Base-by-base conservation (phyloP, 2,113 vertebrate species). In the Coryphaenoides rupestris region DNA sequence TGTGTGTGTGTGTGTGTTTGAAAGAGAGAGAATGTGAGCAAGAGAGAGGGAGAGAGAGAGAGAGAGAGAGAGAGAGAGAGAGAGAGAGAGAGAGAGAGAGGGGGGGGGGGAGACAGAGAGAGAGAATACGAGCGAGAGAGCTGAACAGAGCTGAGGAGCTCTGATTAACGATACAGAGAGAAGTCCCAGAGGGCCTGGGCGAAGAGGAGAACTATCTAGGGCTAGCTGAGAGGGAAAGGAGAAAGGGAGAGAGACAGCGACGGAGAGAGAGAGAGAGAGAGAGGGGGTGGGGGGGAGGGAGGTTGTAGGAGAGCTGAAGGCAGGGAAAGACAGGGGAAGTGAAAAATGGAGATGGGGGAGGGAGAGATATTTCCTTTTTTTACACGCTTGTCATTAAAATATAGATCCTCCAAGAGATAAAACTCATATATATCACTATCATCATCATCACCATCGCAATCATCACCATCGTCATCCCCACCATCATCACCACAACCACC, bases 81-180 rank as follows among this genome's bases (percentile, higher is more conserved):
- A 53, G 17, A 52, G 46, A 77, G 73, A 76, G 66, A 78, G 74
- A 84, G 77, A 70, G 63, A 47, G 55, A 56, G 21, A 49, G 40
- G 50, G 63, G 26, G 55, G 16, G 55, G 19, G 60, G 52, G 65
- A 64, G 66, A 68, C 61, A 68, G 62, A 68, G 17, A 5, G 55
- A 68, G 66, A 73, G 69, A 76, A 53, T 63, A 77, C 26, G 57
- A 52, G 67, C 40, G 63, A 69, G 46, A 46, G 46, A 70, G 80
- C 83, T 74, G 84, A 84, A 84, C 82, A 82, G 87, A 84, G 86
- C 82, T 84, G 87, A 86, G 87, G 84, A 87, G 85, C 85, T 85
- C 85, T 87, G 87, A 89, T 89, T 89, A 89, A 89, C 84, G 85
- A 86, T 83, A 89, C 83, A 78, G 82, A 85, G 84, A 85, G 82